A percentile compares a stretch with the other conserved stretches of the same genome.
Conservation (phyloP, 2,888 invertebrate genomes). For the Eremobia ochroleuca region DNA sequence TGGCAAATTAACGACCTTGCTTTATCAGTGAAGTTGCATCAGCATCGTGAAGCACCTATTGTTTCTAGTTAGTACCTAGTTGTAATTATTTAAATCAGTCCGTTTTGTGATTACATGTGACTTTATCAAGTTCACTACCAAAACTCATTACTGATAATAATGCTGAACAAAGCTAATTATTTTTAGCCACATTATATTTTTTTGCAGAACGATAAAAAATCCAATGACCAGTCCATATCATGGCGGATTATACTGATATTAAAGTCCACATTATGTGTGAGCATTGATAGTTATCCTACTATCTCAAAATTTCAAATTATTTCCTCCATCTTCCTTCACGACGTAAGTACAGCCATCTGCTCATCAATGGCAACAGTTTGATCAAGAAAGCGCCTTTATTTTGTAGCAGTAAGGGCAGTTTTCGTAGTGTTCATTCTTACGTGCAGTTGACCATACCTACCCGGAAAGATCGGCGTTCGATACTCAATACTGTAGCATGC, state of each 20-base stretch:
- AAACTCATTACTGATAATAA: constrained; percentile 57
- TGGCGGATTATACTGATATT: neutral
- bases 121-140: constrained; percentile 66
- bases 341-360: constrained; percentile 2
- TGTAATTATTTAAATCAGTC: constrained; percentile 45
- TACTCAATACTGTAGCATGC: constrained; percentile 49
- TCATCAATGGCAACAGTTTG: neutral
- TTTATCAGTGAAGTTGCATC: constrained; percentile 56
- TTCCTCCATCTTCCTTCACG: constrained; percentile 20
- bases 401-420: neutral
- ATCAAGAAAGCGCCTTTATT: constrained; percentile 5
- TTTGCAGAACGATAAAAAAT: constrained; percentile 22
- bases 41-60: constrained; percentile 33
- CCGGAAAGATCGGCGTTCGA: constrained; percentile 57
- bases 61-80: constrained; percentile 47
- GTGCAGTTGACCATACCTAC: constrained; percentile 7
- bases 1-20: constrained; percentile 55
- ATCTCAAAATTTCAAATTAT: constrained; percentile 24
- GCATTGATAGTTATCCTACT: constrained; percentile 3
- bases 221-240: constrained; percentile 28
- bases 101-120: constrained; percentile 42
- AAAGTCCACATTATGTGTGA: constrained; percentile 13
- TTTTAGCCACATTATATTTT: constrained; percentile 13
- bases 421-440: neutral
- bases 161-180: constrained; percentile 26